A percentile compares a stretch with the other conserved stretches of the same genome.
Evolutionary conservation across 2,888 invertebrate species (phyloP).

Genomic region (Drosophila emarginata): DNA sequence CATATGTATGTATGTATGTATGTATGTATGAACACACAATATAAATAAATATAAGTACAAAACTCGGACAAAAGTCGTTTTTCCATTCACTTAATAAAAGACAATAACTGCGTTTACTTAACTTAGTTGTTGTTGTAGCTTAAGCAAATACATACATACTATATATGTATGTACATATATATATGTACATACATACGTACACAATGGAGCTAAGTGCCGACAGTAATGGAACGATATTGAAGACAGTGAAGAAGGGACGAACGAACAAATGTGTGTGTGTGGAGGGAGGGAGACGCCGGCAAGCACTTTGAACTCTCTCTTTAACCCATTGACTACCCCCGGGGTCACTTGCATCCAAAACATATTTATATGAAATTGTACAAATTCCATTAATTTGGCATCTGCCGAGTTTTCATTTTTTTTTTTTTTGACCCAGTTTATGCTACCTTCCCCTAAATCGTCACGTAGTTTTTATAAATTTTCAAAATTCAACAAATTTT

Average conservation of each 20-base stretch:
- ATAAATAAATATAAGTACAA: slow-evolving; percentile 9
- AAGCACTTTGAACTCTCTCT: slow-evolving; percentile 4
- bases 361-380: not conserved
- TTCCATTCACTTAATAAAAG: slow-evolving; percentile 66
- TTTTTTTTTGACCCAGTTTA: slow-evolving; percentile 17
- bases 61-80: slow-evolving; percentile 53
- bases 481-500: not conserved
- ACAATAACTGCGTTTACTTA: slow-evolving; percentile 66
- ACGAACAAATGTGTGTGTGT: not conserved
- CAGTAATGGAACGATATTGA: not conserved
- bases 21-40: too few relatives aligned
- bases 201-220: not conserved
- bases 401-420: slow-evolving; percentile 25
- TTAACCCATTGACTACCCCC: not conserved
- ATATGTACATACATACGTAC: not conserved
- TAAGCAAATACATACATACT: slow-evolving; percentile 43
- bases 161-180: slow-evolving; percentile 6
- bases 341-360: not conserved
- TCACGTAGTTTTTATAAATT: not conserved
- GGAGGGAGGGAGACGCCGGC: not conserved
- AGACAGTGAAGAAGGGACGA: not conserved
- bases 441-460: not conserved
- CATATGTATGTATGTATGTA: too few relatives aligned
- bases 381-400: slow-evolving; percentile 12
- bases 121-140: slow-evolving; percentile 31